Base-by-base conservation (phyloP, 2,888 invertebrate genomes). In the Heliconius aoede region DNA sequence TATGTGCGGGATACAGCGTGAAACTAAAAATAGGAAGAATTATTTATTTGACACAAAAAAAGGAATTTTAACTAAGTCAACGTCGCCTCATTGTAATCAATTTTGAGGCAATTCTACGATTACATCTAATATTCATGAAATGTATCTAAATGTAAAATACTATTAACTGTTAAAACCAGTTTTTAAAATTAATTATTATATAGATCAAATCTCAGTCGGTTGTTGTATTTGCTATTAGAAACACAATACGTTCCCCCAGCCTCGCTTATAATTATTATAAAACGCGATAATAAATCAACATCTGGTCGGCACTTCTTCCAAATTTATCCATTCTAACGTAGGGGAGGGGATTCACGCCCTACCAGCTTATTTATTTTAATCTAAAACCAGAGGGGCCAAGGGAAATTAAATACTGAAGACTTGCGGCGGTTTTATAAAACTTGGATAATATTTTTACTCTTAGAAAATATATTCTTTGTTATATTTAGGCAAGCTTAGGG, bases 251-350 rank as follows among this genome's bases (percentile, higher is more conserved):
- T 84, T 77, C 77, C 88, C 87, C 88, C 82, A 85, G 83, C 84
- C 83, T 84, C 85, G 85, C 82, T 84, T 86, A 88, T 91, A 91
- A 92, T 93, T 92, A 92, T 92, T 91, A 91, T 91, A 91, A 92
- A 93, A 92, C 89, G 89, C 86, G 86, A 90, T 90, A 90, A 93
- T 93, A 93, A 92, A 93, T 93, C 92, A 92, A 89, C 92, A 92
- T 92, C 92, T 92, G 91, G 86, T 85, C 88, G 89, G 88, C 90
- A 89, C 90, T 91, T 90, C 90, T 91, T 89, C 90, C 89, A 88
- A 92, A 91, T 90, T 90, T 90, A 91, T 90, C 89, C 88, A 85
- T 84, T 80, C 84, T 81, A 78, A 79, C 85, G 82, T 78, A 79
- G 78, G 78, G 88, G 86, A 85, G 69, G 51, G 69, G 84, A 86